Conservation (phyloP, 1,140 invertebrate genomes). For the Mercenaria mercenaria region DNA sequence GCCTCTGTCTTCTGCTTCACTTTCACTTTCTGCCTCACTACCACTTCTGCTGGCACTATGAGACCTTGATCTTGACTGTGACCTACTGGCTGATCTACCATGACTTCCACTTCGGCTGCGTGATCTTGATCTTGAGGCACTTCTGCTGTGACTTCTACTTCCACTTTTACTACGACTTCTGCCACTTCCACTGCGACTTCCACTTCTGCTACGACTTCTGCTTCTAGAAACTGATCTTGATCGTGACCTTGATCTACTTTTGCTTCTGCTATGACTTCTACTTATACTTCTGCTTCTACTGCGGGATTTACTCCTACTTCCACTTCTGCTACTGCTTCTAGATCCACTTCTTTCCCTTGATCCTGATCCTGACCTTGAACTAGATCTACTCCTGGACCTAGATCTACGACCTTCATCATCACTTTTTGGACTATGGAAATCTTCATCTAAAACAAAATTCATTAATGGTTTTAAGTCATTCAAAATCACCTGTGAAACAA, state of each 20-base stretch:
- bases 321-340: constrained; percentile 69
- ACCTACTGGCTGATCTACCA: constrained; percentile 68
- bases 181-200: constrained; percentile 72
- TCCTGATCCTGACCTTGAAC: constrained; percentile 34
- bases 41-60: constrained; percentile 74
- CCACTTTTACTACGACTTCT: constrained; percentile 68
- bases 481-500: too few relatives aligned
- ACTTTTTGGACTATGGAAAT: constrained; percentile 67
- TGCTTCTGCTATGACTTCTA: constrained; percentile 65
- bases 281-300: constrained; percentile 69
- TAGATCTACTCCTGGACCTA: constrained; percentile 28
- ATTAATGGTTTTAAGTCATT: not conserved
- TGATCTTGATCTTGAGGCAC: constrained; percentile 49
- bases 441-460: constrained; percentile 60
- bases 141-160: constrained; percentile 71
- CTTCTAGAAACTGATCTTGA: constrained; percentile 71
- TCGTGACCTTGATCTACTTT: constrained; percentile 58
- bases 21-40: constrained; percentile 76
- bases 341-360: not conserved
- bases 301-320: constrained; percentile 63
- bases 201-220: constrained; percentile 69
- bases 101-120: constrained; percentile 59
- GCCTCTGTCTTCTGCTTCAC: constrained; percentile 78
- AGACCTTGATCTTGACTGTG: constrained; percentile 55
- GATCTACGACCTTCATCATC: constrained; percentile 65